Percentiles rank a stretch among this genome's conserved stretches.
These are phyloP conservation scores for Macroglossus sobrinus DNA, from an alignment of 2,113 vertebrate species.

Conservation along the genomic window DNA sequence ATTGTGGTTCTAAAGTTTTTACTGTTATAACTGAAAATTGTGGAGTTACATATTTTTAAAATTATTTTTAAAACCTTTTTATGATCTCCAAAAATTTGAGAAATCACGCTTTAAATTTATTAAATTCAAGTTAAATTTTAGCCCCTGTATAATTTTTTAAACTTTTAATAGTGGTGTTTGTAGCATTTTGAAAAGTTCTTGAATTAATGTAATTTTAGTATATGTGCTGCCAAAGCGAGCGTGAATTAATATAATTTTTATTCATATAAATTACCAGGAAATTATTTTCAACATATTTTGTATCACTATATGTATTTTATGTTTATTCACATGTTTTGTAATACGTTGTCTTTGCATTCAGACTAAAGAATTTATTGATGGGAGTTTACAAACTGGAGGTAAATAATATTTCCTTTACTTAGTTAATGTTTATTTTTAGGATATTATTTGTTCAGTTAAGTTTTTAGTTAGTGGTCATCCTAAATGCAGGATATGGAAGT, in stretches of 20 bases:
- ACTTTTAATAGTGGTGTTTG: neutral
- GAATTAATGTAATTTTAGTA: neutral
- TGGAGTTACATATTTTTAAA: neutral
- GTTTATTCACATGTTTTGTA: slow-evolving; percentile 30
- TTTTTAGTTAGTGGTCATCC: slow-evolving; percentile 7
- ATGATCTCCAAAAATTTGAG: neutral
- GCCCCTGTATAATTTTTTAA: neutral
- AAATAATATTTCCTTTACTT: slow-evolving; percentile 63
- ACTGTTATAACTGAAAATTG: neutral
- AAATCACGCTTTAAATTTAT: neutral
- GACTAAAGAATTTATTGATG: slow-evolving; percentile 99
- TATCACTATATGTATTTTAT: neutral
- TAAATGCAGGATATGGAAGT: slow-evolving; percentile 5
- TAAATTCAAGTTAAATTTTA: slow-evolving; percentile 44
- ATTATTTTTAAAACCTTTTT: neutral
- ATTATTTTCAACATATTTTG: slow-evolving; percentile 29
- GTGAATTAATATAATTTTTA: slow-evolving; percentile 2
- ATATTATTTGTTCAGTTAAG: neutral
- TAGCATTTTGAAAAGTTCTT: neutral
- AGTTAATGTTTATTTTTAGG: slow-evolving; percentile 28
- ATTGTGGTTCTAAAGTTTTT: slow-evolving; percentile 19
- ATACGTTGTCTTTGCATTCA: slow-evolving; percentile 72
- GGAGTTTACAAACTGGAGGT: slow-evolving; percentile 98
- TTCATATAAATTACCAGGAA: neutral
- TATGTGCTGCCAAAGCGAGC: too few relatives aligned